Percentiles rank a stretch among this genome's conserved stretches.
Evolutionary conservation across 2,113 vertebrate species (phyloP).

Genomic region (Hemiprocne comata): DNA sequence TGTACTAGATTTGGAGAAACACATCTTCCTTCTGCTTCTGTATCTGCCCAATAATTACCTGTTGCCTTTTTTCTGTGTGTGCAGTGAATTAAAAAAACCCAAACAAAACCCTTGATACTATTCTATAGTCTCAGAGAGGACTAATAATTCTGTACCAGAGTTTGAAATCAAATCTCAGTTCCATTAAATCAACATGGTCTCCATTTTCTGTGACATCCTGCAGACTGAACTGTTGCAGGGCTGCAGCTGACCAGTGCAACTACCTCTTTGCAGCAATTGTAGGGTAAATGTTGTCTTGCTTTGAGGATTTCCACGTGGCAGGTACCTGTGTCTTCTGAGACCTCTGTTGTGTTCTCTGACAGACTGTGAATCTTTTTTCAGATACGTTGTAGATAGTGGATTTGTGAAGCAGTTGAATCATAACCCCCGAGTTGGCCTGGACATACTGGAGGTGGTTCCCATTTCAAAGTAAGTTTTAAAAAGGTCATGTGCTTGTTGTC

Average conservation of each 20-base stretch:
- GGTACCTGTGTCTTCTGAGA: not conserved
- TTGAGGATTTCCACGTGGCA: rapidly evolving
- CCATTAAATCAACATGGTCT: not conserved
- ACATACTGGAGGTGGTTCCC: constrained; percentile 94
- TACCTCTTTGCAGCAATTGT: not conserved
- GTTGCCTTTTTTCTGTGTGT: not conserved
- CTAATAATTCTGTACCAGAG: not conserved
- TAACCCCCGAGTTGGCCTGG: constrained; percentile 92
- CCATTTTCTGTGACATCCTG: not conserved
- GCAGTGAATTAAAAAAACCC: not conserved
- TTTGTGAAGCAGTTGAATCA: constrained; percentile 98
- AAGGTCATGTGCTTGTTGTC: not conserved
- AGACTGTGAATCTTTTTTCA: constrained; percentile 57
- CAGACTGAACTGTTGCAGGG: not conserved
- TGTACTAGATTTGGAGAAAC: not conserved
- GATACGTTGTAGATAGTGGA: constrained; percentile 94
- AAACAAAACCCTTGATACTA: not conserved
- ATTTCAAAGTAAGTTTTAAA: constrained; percentile 91
- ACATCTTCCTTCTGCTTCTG: not conserved
- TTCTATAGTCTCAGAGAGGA: not conserved
- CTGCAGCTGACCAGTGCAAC: not conserved
- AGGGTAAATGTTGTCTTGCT: not conserved
- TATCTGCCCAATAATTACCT: not conserved
- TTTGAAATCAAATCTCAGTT: not conserved
- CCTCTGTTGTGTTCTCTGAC: not conserved